phyloP scores from a whole-genome alignment of 2,888 invertebrate genomes.

The Odontothrips loti region DNA sequence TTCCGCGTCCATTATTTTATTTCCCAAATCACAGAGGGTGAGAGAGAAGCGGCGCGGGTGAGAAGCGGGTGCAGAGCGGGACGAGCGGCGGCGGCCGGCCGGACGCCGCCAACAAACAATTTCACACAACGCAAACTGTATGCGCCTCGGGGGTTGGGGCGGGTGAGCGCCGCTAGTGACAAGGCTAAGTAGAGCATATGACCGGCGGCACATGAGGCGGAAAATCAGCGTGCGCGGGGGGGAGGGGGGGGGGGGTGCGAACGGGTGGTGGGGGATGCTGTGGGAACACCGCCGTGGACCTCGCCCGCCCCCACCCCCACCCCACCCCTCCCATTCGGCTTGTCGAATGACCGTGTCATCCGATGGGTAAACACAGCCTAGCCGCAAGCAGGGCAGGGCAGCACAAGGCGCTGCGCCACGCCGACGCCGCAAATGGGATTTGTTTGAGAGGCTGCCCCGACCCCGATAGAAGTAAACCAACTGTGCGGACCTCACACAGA shows the following conservation, averaged over 20 bases:
- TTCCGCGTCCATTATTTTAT: too few species aligned
- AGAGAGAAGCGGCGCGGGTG: too few species aligned
- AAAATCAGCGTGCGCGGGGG: slow-evolving; percentile 1
- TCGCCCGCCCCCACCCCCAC: background rate
- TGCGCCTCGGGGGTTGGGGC: background rate
- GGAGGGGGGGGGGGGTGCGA: background rate
- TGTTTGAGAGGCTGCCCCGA: too few species aligned
- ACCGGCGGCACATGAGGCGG: slow-evolving; percentile 20
- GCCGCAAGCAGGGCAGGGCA: background rate
- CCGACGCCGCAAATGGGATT: background rate
- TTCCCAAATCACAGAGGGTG: too few species aligned
- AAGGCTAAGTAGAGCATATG: slow-evolving; percentile 27
- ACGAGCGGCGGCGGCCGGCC: too few species aligned
- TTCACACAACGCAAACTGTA: background rate
- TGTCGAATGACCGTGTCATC: slow-evolving; percentile 26
- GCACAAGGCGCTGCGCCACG: background rate
- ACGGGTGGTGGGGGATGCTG: background rate
- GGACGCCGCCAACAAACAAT: slow-evolving; percentile 7
- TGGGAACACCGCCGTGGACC: background rate
- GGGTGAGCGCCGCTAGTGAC: background rate
- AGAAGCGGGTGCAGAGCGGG: too few species aligned
- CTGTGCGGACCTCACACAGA: too few species aligned
- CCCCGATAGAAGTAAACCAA: too few species aligned
- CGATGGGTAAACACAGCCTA: slow-evolving; percentile 7
- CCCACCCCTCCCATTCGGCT: background rate